Evolutionary conservation across 1,140 invertebrate species (phyloP).

Genomic region (Heliconius himera): DNA sequence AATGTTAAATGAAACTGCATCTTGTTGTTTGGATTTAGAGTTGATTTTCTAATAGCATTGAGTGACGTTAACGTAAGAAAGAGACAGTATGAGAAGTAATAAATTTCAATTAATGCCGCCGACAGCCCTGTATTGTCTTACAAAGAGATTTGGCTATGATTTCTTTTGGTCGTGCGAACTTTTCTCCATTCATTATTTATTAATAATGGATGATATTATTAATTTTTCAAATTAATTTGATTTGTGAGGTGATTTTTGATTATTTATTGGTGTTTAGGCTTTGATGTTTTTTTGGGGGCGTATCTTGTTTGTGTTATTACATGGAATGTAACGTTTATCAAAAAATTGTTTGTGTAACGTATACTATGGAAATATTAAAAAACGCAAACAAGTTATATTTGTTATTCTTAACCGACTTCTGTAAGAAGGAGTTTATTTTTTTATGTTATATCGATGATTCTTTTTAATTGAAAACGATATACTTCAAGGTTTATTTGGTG

Average conservation of each 20-base stretch:
- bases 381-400: too few relatives aligned
- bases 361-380: too few relatives aligned
- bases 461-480: too few relatives aligned
- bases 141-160: slow-evolving; percentile 66
- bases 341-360: too few relatives aligned
- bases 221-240: slow-evolving; percentile 18
- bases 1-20: slow-evolving; percentile 1
- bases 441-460: too few relatives aligned
- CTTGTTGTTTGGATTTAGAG: background rate
- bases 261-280: slow-evolving; percentile 11
- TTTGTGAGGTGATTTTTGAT: background rate
- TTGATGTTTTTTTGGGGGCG: background rate
- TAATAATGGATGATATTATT: background rate
- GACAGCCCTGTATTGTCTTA: slow-evolving; percentile 71
- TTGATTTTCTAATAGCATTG: background rate
- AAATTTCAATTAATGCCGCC: slow-evolving; percentile 78
- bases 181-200: slow-evolving; percentile 28
- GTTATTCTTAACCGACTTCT: too few relatives aligned
- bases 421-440: too few relatives aligned
- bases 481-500: too few relatives aligned
- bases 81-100: slow-evolving; percentile 63
- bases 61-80: slow-evolving; percentile 49
- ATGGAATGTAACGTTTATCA: background rate
- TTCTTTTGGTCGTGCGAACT: slow-evolving; percentile 50
- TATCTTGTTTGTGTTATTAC: background rate